Evolutionary conservation across 2,113 vertebrate genomes (phyloP), one percentile per base, ranked within the genome.

Genomic region (Ceyx cyanopectus): DNA sequence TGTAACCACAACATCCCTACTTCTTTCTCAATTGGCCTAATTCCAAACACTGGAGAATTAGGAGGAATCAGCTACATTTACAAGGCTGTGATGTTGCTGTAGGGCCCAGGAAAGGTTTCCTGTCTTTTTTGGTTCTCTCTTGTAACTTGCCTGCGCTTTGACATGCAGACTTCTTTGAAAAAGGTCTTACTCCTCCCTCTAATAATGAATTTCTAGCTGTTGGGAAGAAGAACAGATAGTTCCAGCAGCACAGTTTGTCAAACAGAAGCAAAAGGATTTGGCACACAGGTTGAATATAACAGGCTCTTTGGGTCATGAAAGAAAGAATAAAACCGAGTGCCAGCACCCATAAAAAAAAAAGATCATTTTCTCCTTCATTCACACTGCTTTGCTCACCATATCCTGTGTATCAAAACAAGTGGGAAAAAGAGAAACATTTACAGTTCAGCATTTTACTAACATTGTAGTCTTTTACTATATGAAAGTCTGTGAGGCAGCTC

Each of bases 1-100:
- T 65, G 22, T 50, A 14, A 14, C 1, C 34, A 24, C 10, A 60
- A 7, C 13, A 17, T 19, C 40, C 1, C 3, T 1, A 43, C 7
- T 46, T 57, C 32, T 78, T 81, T 10, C 14, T 70, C 17, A 34
- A 13, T 32, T 69, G 26, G 24, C 19, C 6, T 40, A 34, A 54
- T 63, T 89, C 20, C 40, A 61, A 15, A 62, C 8, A 41, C 14
- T 20, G 23, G 21, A 65, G 41, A 77, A 32, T 53, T 51, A 45
- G 8, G 17, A 84, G 29, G 6, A 6, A 50, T 58, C 7, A 73
- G 23, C 27, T 51, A 16, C 20, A 51, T 14, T 50, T 40, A 6
- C 32, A 81, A 81, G 21, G 22, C 27, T 6, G 3, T n/a, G 21
- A 6, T 73, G 54, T 5, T 80, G 27, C 32, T 68, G 5, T 17